Percentiles rank a stretch among this genome's conserved stretches.
phyloP scores from a whole-genome alignment of 2,888 invertebrate genomes.

The Dynastes maya region DNA sequence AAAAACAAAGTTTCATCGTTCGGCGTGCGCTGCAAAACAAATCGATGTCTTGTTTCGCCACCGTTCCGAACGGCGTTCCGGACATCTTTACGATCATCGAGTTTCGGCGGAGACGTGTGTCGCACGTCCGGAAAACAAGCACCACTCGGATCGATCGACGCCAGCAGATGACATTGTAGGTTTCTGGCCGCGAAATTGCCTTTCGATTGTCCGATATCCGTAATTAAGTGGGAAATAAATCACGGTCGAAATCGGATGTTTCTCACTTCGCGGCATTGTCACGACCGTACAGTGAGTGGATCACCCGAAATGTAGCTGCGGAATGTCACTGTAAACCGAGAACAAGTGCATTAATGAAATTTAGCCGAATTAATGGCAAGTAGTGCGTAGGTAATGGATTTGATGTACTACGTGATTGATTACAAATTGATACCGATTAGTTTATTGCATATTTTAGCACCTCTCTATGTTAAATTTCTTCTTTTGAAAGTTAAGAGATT shows the following conservation, averaged over 20 bases:
- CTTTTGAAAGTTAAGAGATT: too few species aligned
- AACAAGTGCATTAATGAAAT: too few species aligned
- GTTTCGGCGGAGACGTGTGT: background rate
- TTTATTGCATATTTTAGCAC: too few species aligned
- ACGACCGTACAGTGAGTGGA: too few species aligned
- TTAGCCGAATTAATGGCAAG: too few species aligned
- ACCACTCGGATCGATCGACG: background rate
- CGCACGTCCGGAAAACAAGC: constrained; percentile 2
- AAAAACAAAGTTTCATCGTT: constrained; percentile 29
- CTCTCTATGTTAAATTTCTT: too few species aligned
- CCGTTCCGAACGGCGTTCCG: background rate
- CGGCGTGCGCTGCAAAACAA: constrained; percentile 17
- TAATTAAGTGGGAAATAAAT: constrained; percentile 19
- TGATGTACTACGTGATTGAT: too few species aligned
- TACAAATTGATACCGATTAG: too few species aligned
- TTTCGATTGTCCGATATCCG: background rate
- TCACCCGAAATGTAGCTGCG: too few species aligned
- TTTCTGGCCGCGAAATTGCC: constrained; percentile 11
- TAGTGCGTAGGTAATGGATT: too few species aligned
- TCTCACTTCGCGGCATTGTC: background rate
- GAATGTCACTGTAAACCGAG: too few species aligned
- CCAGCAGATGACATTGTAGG: background rate
- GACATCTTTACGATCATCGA: background rate
- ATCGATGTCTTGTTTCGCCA: constrained; percentile 23
- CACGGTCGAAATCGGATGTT: background rate